Percentiles rank a stretch among this genome's conserved stretches.
phyloP scores from a whole-genome alignment of 1,140 invertebrate genomes.

The Augochlora pura region DNA sequence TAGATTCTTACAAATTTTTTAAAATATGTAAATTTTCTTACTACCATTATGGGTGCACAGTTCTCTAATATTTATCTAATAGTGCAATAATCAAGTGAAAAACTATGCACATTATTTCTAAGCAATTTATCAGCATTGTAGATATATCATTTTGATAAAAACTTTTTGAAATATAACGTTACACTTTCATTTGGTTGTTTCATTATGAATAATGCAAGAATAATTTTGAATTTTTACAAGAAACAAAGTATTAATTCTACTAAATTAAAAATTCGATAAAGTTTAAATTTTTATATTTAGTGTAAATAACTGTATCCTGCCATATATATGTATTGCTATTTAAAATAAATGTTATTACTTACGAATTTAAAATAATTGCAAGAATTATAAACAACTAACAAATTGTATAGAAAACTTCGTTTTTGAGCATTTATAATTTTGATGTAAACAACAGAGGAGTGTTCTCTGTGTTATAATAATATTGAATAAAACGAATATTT shows the following conservation, averaged over 20 bases:
- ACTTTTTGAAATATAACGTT: constrained; percentile 50
- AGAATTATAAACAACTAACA: constrained; percentile 12
- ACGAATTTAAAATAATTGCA: background rate
- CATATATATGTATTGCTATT: background rate
- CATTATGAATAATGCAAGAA: constrained; percentile 36
- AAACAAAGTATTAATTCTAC: background rate
- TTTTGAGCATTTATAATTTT: constrained; percentile 17
- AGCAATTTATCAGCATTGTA: constrained; percentile 33
- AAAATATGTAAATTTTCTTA: constrained; percentile 37
- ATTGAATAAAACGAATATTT: constrained; percentile 18
- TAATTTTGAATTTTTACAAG: constrained; percentile 1
- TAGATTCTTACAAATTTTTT: constrained; percentile 36
- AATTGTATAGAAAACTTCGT: constrained; percentile 18
- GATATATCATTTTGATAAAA: constrained; percentile 47
- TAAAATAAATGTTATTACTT: constrained; percentile 8
- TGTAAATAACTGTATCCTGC: background rate
- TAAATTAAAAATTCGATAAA: background rate
- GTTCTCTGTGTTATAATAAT: constrained; percentile 13
- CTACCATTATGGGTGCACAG: constrained; percentile 50
- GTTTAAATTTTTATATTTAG: background rate
- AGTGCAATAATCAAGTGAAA: constrained; percentile 61
- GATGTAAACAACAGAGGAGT: constrained; percentile 11
- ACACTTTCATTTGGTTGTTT: constrained; percentile 55
- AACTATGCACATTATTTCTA: constrained; percentile 37
- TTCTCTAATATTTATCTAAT: constrained; percentile 53